These are phyloP conservation scores for Phrynocephalus vlangalii DNA, from an alignment of 2,797 vertebrate species.

Conservation along the genomic window DNA sequence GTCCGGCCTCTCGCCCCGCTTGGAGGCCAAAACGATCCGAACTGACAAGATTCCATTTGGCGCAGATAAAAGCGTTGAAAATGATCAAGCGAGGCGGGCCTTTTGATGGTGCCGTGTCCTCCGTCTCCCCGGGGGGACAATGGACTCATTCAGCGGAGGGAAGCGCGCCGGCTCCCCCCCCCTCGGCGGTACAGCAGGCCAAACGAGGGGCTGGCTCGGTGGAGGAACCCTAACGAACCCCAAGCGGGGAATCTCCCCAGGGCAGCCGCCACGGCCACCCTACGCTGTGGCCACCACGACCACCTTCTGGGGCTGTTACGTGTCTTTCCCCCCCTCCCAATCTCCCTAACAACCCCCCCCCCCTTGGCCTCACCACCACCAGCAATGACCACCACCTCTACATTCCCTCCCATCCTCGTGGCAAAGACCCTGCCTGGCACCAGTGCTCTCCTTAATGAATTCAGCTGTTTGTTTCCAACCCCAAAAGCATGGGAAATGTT, in stretches of 20 bases:
- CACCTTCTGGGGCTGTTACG: too few species aligned
- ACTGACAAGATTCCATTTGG: slow-evolving; percentile 86
- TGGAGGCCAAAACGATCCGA: slow-evolving; percentile 82
- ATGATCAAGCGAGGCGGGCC: slow-evolving; percentile 86
- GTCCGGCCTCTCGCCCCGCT: background rate
- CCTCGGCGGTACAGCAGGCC: slow-evolving; percentile 48
- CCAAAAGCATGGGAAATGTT: slow-evolving; percentile 76
- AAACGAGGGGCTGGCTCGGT: slow-evolving; percentile 28
- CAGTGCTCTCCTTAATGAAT: slow-evolving; percentile 88
- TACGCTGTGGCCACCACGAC: slow-evolving; percentile 39
- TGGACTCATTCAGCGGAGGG: slow-evolving; percentile 83
- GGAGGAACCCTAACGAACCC: slow-evolving; percentile 76
- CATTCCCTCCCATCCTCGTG: background rate
- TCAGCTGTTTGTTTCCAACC: slow-evolving; percentile 87
- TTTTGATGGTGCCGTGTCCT: slow-evolving; percentile 86
- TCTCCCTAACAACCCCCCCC: too few species aligned
- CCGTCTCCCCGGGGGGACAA: slow-evolving; percentile 81
- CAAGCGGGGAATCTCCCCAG: slow-evolving; percentile 73
- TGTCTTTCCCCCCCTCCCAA: too few species aligned
- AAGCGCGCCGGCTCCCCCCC: slow-evolving; percentile 58
- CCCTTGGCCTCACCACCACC: too few species aligned
- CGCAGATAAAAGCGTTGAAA: slow-evolving; percentile 84
- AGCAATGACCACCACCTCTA: slow-evolving; percentile 67
- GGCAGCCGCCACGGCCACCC: slow-evolving; percentile 73
- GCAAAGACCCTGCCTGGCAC: slow-evolving; percentile 85